Conservation (phyloP, 1,140 invertebrate genomes). For the Triops longicaudatus region DNA sequence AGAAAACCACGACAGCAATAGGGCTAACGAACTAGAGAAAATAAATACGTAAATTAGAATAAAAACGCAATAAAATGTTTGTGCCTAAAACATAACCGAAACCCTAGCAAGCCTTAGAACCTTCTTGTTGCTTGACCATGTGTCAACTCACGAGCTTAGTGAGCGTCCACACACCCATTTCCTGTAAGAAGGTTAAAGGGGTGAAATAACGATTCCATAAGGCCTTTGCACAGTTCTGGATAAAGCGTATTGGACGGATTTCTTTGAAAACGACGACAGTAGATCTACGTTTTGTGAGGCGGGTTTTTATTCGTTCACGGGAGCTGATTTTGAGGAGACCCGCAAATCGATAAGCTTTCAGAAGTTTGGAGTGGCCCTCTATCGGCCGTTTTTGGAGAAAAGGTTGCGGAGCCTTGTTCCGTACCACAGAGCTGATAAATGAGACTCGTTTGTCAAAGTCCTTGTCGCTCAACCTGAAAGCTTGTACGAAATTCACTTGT, state of each 20-base stretch:
- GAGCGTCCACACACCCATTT: not conserved
- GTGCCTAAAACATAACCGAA: not conserved
- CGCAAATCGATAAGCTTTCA: not conserved
- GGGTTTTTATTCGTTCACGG: not conserved
- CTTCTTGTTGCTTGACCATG: not conserved
- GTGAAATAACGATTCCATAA: too few species aligned
- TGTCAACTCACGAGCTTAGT: not conserved
- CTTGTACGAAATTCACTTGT: not conserved
- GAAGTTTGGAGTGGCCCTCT: not conserved
- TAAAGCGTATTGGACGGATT: not conserved
- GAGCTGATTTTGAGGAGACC: not conserved
- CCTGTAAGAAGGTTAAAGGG: not conserved
- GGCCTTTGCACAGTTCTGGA: too few species aligned
- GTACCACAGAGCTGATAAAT: not conserved
- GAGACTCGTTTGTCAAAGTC: slow-evolving; percentile 11
- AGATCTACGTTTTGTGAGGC: not conserved
- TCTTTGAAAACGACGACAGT: not conserved
- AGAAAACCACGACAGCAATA: too few species aligned
- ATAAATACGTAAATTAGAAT: not conserved
- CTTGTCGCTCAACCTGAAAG: not conserved
- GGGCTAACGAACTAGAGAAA: not conserved
- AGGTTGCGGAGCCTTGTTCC: not conserved
- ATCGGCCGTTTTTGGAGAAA: not conserved
- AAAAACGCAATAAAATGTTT: not conserved
- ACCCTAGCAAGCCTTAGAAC: not conserved